Percentiles rank a stretch among this genome's conserved stretches.
Conservation (phyloP, 2,113 vertebrate genomes). For the Protobothrops mucrosquamatus region DNA sequence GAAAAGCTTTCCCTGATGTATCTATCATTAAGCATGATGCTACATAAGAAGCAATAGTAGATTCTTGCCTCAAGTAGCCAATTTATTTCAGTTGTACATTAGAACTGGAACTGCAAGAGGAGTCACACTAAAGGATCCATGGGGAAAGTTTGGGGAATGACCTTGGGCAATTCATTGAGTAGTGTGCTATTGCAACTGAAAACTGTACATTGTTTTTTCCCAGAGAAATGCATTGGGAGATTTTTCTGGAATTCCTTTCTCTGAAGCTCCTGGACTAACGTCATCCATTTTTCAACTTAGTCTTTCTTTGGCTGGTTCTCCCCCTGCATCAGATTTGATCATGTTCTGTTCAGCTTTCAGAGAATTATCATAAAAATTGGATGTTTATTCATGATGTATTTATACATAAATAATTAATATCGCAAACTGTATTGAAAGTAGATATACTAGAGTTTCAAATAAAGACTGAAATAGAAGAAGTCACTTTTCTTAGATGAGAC, state of each 20-base stretch:
- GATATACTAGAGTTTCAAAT: not conserved
- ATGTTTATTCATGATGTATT: not conserved
- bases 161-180: not conserved
- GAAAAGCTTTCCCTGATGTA: not conserved
- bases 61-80: not conserved
- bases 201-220: not conserved
- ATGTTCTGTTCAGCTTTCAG: not conserved
- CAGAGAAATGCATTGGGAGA: not conserved
- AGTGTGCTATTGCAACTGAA: not conserved
- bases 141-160: not conserved
- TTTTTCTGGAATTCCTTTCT: not conserved
- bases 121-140: not conserved
- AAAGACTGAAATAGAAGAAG: not conserved
- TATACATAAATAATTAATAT: not conserved
- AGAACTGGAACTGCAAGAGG: not conserved
- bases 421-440: not conserved
- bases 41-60: not conserved
- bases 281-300: not conserved
- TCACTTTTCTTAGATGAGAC: not conserved
- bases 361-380: not conserved
- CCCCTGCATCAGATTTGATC: not conserved
- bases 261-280: not conserved
- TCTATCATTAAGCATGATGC: not conserved
- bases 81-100: not conserved
- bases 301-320: not conserved